Percentiles rank a stretch among this genome's conserved stretches.
phyloP scores from a whole-genome alignment of 2,113 vertebrate species.

The Pomatostomus ruficeps region DNA sequence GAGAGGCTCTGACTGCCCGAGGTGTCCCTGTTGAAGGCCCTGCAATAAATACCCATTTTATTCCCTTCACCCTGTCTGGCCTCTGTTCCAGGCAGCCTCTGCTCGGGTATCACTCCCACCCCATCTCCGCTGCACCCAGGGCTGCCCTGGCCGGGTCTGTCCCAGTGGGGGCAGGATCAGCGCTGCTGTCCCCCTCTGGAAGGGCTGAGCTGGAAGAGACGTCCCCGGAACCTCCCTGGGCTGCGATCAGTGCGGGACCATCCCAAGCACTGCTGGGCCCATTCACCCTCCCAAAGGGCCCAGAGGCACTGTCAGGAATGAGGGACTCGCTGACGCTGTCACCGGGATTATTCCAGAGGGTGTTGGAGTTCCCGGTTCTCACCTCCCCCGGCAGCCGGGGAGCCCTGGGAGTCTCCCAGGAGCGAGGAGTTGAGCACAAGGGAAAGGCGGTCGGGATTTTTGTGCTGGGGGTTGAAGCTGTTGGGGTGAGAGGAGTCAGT shows the following conservation, averaged over 20 bases:
- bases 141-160: not conserved
- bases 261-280: not conserved
- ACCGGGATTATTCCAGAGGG: not conserved
- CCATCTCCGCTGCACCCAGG: fast-evolving
- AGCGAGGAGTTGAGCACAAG: not conserved
- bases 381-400: not conserved
- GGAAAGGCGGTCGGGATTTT: not conserved
- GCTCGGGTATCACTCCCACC: too few relatives aligned
- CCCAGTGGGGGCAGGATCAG: not conserved
- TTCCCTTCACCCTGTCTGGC: too few relatives aligned
- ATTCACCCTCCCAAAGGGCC: not conserved
- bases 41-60: too few relatives aligned
- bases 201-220: not conserved
- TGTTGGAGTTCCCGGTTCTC: not conserved
- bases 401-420: fast-evolving
- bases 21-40: too few relatives aligned
- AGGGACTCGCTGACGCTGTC: not conserved
- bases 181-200: not conserved
- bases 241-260: not conserved
- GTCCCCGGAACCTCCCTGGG: fast-evolving
- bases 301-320: not conserved
- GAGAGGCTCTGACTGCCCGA: too few relatives aligned
- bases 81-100: too few relatives aligned
- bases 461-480: fast-evolving
- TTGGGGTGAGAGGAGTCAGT: fast-evolving